These are phyloP conservation scores for Toxotes lorentzi DNA, from an alignment of 2,797 vertebrate genomes.

Conservation along the genomic window DNA sequence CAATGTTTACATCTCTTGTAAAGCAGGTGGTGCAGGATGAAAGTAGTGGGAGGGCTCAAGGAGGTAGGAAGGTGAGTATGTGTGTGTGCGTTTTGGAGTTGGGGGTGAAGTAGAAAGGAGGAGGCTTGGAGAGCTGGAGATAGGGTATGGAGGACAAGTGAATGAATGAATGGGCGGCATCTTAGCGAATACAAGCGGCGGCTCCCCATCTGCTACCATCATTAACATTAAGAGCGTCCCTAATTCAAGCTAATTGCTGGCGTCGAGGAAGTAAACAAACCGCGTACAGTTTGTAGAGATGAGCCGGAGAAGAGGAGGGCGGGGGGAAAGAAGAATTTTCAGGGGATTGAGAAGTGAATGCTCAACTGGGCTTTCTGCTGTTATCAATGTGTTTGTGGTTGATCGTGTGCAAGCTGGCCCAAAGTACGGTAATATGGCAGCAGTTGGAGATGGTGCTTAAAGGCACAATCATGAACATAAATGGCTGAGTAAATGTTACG, in stretches of 20 bases:
- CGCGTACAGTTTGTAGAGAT: slow-evolving; percentile 40
- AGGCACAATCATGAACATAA: neutral
- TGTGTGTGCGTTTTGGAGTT: neutral
- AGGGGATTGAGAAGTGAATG: slow-evolving; percentile 25
- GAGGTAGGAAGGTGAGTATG: neutral
- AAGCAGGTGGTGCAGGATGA: slow-evolving; percentile 13
- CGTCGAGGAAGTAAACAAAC: slow-evolving; percentile 72
- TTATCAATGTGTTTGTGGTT: neutral
- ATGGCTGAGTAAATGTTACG: neutral
- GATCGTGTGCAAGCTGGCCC: neutral
- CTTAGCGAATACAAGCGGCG: slow-evolving; percentile 49
- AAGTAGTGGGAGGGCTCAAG: slow-evolving; percentile 22
- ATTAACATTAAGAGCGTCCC: slow-evolving; percentile 75
- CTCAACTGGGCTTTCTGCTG: slow-evolving; percentile 8
- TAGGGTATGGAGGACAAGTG: slow-evolving; percentile 43
- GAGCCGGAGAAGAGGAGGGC: slow-evolving; percentile 30
- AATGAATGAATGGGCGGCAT: slow-evolving; percentile 54
- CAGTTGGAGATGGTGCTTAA: slow-evolving; percentile 5
- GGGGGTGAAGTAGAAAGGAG: slow-evolving; percentile 37
- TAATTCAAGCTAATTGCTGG: slow-evolving; percentile 78
- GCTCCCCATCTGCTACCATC: slow-evolving; percentile 78
- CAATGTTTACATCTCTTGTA: slow-evolving; percentile 32
- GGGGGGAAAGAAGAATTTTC: slow-evolving; percentile 17
- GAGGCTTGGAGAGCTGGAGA: slow-evolving; percentile 28
- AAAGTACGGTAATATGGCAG: neutral